A percentile compares a stretch with the other conserved stretches of the same genome.
Conservation (phyloP, 2,888 invertebrate species). For the Cheilosia vernalis region DNA sequence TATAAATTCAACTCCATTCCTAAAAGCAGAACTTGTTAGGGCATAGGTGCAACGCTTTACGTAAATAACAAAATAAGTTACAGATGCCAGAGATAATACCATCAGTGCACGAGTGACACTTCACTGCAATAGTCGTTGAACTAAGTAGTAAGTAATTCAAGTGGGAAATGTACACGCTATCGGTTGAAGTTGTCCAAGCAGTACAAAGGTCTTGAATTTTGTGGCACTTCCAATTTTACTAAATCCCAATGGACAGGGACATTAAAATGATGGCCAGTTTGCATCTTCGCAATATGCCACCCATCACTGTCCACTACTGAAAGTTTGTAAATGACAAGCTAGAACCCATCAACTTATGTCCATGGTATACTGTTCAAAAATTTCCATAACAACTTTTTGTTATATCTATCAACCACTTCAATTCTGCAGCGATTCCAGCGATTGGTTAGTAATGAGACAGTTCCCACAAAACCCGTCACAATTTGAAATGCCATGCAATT, state of each 20-base stretch:
- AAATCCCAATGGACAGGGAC: background rate
- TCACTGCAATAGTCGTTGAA: slow-evolving; percentile 2
- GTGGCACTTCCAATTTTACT: background rate
- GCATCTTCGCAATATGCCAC: background rate
- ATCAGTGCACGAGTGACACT: slow-evolving; percentile 24
- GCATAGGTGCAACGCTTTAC: background rate
- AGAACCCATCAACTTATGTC: background rate
- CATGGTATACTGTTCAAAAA: background rate
- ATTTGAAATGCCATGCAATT: background rate
- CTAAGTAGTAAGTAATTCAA: background rate
- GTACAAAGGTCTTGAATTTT: background rate
- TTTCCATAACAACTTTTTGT: background rate
- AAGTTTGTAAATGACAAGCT: no score
- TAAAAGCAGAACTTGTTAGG: background rate
- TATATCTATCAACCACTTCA: background rate
- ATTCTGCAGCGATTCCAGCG: no score
- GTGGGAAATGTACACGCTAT: background rate
- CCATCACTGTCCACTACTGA: background rate
- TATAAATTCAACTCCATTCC: background rate
- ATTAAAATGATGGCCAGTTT: background rate
- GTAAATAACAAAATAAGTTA: slow-evolving; percentile 4
- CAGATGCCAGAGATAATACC: slow-evolving; percentile 16
- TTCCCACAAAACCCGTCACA: background rate
- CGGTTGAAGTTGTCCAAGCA: background rate
- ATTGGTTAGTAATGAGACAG: background rate